Conservation (phyloP, 2,113 vertebrate species). For the Clinocottus analis region DNA sequence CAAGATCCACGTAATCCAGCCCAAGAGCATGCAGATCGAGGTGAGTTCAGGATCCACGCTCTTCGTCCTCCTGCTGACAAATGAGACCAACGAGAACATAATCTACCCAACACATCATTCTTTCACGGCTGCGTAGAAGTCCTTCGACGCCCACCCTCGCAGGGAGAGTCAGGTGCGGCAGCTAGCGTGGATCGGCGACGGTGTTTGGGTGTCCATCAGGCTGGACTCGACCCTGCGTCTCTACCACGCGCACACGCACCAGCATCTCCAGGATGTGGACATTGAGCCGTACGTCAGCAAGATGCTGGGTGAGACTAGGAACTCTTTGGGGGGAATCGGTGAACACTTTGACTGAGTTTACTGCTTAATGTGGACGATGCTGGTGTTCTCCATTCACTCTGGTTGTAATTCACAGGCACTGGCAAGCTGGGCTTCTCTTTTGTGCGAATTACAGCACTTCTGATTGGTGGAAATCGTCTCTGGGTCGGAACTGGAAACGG, state of each 20-base stretch:
- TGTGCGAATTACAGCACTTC: constrained; percentile 95
- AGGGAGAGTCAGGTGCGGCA: constrained; percentile 97
- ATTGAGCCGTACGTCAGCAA: constrained; percentile 99
- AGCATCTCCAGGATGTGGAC: constrained; percentile 97
- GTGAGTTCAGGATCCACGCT: constrained; percentile 61
- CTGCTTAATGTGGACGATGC: neutral
- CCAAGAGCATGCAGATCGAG: constrained; percentile 99
- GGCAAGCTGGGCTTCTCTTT: constrained; percentile 99
- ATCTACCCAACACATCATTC: neutral
- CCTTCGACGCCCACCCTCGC: constrained; percentile 96
- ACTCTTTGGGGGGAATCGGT: neutral
- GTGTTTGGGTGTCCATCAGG: constrained; percentile 98
- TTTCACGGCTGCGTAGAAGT: constrained; percentile 84
- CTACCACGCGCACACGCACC: constrained; percentile 96
- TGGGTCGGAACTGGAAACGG: constrained; percentile 99
- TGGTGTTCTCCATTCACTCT: neutral
- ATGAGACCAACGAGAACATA: neutral
- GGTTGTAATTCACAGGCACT: constrained; percentile 85
- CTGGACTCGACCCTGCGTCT: constrained; percentile 95
- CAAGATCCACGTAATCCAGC: constrained; percentile 98
- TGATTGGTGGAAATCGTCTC: constrained; percentile 96
- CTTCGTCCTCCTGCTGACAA: neutral
- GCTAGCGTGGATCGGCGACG: constrained; percentile 97
- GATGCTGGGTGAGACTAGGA: constrained; percentile 91
- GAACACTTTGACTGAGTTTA: neutral